Evolutionary conservation across 64 coral and sea anemone genomes (phyloP), one percentile per base, ranked within the genome.

Genomic region (Dendronephthya gigantea): DNA sequence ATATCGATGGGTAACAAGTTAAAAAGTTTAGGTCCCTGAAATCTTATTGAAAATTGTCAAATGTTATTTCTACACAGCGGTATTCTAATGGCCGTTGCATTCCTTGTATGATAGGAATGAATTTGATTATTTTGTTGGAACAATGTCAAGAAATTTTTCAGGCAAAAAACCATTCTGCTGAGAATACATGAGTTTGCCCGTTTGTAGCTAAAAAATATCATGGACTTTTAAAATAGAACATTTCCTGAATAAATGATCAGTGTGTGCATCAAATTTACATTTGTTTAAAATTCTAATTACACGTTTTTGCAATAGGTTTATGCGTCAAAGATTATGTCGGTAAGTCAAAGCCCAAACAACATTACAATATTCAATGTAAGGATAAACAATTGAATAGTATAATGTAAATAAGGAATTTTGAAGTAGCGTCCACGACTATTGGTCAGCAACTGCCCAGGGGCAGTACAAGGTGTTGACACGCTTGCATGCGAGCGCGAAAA

Each of bases 271-370:
- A 74, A 19, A 74, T 35, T 74, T 8, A 25, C 68, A 25, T 39
- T 81, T 27, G 32, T 22, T 86, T 56, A 90, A 82, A 31, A 81
- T 82, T 32, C 75, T 62, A 35, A 83, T 40, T 32, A 43, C 87
- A 37, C 82, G 76, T 43, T 88, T 88, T 83, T 86, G 75, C 28
- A 90, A 84, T 39, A 81, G 83, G 32, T 86, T 27, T 81, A 69
- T 19, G 7, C 51, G 12, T 81, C 50, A 68, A 2, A 90, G 37
- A 51, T 90, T 39, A 22, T 1, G 51, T 29, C 17, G 15, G 40
- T 56, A 88, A 16, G 86, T 82, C 49, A 30, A 76, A 50, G 69
- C 86, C 70, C 72, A 85, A 43, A 85, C 40, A 62, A 86, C 36
- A 52, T 39, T 79, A 28, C 83, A 65, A 29, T 55, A 85, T 48